Percentiles rank a stretch among this genome's conserved stretches.
Evolutionary conservation across 2,797 vertebrate species (phyloP).

Genomic region (Novumbra hubbsi): DNA sequence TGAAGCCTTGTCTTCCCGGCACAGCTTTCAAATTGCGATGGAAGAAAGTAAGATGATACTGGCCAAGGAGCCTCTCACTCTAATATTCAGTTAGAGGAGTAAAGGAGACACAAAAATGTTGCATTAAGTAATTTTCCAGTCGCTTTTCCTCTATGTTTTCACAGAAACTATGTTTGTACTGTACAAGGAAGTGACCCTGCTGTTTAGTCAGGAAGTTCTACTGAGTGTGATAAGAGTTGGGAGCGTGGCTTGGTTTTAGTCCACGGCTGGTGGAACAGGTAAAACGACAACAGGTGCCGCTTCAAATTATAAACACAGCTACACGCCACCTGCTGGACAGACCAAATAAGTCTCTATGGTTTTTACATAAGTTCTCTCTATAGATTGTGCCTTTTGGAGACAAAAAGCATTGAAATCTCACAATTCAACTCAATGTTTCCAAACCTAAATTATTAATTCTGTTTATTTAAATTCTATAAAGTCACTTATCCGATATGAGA

Average conservation of each 20-base stretch:
- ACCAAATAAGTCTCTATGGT: constrained; percentile 2
- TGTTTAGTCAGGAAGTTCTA: constrained; percentile 50
- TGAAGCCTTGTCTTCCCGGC: constrained; percentile 27
- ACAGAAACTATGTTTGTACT: constrained; percentile 55
- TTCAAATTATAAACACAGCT: neutral
- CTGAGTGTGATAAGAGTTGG: constrained; percentile 41
- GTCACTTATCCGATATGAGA: too few species aligned
- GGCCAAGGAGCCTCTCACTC: constrained; percentile 24
- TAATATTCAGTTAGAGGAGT: constrained; percentile 19
- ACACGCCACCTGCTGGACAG: constrained; percentile 61
- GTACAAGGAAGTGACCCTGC: constrained; percentile 55
- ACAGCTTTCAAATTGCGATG: constrained; percentile 18
- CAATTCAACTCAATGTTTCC: too few species aligned
- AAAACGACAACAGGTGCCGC: constrained; percentile 48
- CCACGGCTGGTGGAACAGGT: constrained; percentile 69
- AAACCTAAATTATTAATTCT: too few species aligned
- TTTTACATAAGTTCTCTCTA: too few species aligned
- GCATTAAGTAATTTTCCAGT: constrained; percentile 27
- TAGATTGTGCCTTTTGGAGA: too few species aligned
- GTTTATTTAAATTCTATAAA: too few species aligned
- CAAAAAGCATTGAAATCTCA: too few species aligned
- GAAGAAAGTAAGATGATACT: constrained; percentile 49
- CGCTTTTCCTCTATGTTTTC: constrained; percentile 29
- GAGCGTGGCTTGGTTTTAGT: constrained; percentile 46
- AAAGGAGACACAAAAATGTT: constrained; percentile 13